These are phyloP conservation scores for Falco berigora DNA, from an alignment of 2,797 vertebrate species.

Conservation along the genomic window DNA sequence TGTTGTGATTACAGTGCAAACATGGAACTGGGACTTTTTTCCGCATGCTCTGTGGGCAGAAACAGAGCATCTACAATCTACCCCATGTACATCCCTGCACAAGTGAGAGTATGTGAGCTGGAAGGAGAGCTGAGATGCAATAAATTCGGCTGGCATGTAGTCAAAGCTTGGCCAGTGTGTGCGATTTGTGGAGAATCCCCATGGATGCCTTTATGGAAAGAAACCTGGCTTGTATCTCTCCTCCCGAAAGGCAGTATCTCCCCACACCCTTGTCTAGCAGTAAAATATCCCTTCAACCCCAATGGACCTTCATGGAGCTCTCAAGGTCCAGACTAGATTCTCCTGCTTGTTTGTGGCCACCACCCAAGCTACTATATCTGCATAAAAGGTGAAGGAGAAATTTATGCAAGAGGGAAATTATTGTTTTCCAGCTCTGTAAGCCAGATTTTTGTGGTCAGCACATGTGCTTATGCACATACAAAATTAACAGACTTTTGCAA, in stretches of 20 bases:
- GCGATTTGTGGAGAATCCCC: neutral
- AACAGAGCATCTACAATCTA: neutral
- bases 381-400: neutral
- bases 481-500: neutral
- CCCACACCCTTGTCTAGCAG: neutral
- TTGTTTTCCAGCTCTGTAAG: neutral
- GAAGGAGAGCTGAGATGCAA: neutral
- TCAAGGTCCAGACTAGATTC: neutral
- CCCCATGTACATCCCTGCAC: neutral
- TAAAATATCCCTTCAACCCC: neutral
- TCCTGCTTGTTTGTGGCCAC: neutral
- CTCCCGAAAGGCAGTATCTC: neutral
- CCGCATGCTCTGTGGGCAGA: neutral
- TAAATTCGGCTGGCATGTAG: neutral
- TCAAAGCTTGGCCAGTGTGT: neutral
- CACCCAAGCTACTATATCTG: neutral
- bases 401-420: neutral
- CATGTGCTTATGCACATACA: fast-evolving
- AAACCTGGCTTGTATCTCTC: neutral
- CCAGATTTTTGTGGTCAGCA: neutral
- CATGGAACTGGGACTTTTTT: neutral
- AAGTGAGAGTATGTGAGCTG: neutral
- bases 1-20: neutral
- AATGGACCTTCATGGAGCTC: neutral
- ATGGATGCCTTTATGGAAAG: neutral